Evolutionary conservation across 2,888 invertebrate genomes (phyloP), one percentile per base, ranked within the genome.

Genomic region (Eupithecia subfuscata): DNA sequence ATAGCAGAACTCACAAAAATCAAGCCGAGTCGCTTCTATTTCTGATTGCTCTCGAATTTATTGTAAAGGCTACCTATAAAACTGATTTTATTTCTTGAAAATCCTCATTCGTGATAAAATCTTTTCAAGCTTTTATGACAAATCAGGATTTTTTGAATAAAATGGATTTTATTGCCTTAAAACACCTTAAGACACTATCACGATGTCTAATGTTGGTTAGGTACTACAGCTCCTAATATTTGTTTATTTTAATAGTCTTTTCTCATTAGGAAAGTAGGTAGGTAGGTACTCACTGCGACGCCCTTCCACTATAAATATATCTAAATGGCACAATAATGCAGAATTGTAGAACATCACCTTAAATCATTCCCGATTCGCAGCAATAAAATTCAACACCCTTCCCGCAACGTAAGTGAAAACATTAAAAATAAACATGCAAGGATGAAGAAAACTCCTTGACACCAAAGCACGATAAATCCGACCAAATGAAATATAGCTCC

Each of bases 401-500:
- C 40, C 64, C 64, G 60, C 37, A 65, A 18, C 64, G 14, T 48
- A 71, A 71, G 64, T 71, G 48, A 71, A 64, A 25, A 67, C 40
- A 73, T 67, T 73, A 73, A 68, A 68, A 68, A 73, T 68, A 73
- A 73, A 73, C 56, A 73, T 16, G n/a, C 37, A 52, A 43, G 14
- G 52, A 67, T 25, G 34, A 60, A 40, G 34, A 60, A 40, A 71
- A 63, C 63, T 70, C 60, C 78, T 69, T 80, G 83, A 82, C 80
- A 83, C 80, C 75, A 48, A 75, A 78, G 45, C 77, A 82, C 84
- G 79, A 88, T 89, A 87, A 89, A 90, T 89, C 86, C 83, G 78
- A 74, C 83, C 81, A 82, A 86, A 86, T 88, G 90, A 87, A 88
- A 90, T 87, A 87, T 84, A 86, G 87, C 85, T 84, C 86, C 79